phyloP scores from a whole-genome alignment of 2,113 vertebrate genomes.

The Notothenia coriiceps region DNA sequence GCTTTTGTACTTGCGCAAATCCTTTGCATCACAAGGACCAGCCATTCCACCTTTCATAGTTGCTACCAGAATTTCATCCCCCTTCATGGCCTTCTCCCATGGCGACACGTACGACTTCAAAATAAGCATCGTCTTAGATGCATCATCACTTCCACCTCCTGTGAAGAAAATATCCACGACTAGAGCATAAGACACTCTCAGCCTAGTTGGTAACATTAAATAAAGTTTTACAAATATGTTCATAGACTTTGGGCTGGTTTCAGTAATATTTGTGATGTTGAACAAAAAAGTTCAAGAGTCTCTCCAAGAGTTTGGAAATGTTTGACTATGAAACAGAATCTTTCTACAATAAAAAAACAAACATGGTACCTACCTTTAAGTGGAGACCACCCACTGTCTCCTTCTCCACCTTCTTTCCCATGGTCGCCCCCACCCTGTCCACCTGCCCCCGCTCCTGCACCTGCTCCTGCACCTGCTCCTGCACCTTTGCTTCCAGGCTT shows the following conservation, averaged over 20 bases:
- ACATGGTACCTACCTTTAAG: constrained; percentile 68
- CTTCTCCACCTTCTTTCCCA: constrained; percentile 48
- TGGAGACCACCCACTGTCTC: constrained; percentile 42
- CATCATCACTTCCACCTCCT: constrained; percentile 59
- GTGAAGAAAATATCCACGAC: constrained; percentile 13
- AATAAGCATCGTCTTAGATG: constrained; percentile 76
- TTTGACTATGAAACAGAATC: background rate
- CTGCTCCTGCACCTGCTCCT: constrained; percentile 45
- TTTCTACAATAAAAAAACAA: background rate
- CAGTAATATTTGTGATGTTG: no score
- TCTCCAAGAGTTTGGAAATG: background rate
- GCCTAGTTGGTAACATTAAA: no score
- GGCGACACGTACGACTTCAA: constrained; percentile 93
- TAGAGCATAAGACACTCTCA: background rate
- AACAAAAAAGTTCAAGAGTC: background rate
- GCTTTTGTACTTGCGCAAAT: constrained; percentile 89
- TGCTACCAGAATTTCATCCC: constrained; percentile 88
- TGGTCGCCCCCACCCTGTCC: constrained; percentile 49
- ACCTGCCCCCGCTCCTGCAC: constrained; percentile 33
- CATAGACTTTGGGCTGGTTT: no score
- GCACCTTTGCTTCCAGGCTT: constrained; percentile 81
- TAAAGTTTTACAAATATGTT: no score
- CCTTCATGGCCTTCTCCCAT: constrained; percentile 97
- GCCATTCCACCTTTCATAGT: constrained; percentile 87
- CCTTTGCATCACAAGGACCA: constrained; percentile 81